Base-by-base conservation (phyloP, 2,113 vertebrate genomes). In the Damaliscus lunatus region DNA sequence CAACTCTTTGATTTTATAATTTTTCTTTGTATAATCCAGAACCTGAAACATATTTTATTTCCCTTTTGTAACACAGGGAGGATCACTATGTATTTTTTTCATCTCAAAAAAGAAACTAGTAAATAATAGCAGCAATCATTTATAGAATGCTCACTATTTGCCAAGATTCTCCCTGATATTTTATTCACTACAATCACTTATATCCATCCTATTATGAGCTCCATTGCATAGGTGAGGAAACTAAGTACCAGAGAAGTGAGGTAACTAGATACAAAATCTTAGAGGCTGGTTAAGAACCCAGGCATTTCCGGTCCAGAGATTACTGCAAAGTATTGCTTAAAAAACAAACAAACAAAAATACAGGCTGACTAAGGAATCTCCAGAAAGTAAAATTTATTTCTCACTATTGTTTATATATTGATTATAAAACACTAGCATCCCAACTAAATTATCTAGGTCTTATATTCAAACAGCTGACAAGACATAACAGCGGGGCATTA, bases 341-440 rank as follows among this genome's bases (percentile, higher is more conserved):
- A 81, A 80, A 62, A 83, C 46, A 50, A 78, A 57, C 6, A 40
- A 53, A 43, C 13, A 93, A 84, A 64, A 27, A 64, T 48, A 10
- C 10, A 95, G 43, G 8, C 53, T 93, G 90, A 96, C 33, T 29
- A 64, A 94, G 23, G 16, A 52, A 33, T 80, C 23, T 90, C 50
- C 40, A 89, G 89, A 97, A 27, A 94, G 71, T 91, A 7, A 14
- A 64, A 92, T 64, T 74, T 96, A 43, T 2, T 96, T 46, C 91
- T 95, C 50, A 52, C 14, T 91, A 48, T 82, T 97, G 27, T 60
- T 83, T 64, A 86, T 85, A 94, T 96, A 78, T 43, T 29, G 95
- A 5, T 84, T 60, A 91, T 25, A 33, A 81, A 60, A 88, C 21
- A 81, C 40, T 21, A 90, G 55, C 3, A 52, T 81, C 97, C 43